Evolutionary conservation across 64 coral and sea anemone genomes (phyloP), one percentile per base, ranked within the genome.

Genomic region (Stichodactyla mertensii): DNA sequence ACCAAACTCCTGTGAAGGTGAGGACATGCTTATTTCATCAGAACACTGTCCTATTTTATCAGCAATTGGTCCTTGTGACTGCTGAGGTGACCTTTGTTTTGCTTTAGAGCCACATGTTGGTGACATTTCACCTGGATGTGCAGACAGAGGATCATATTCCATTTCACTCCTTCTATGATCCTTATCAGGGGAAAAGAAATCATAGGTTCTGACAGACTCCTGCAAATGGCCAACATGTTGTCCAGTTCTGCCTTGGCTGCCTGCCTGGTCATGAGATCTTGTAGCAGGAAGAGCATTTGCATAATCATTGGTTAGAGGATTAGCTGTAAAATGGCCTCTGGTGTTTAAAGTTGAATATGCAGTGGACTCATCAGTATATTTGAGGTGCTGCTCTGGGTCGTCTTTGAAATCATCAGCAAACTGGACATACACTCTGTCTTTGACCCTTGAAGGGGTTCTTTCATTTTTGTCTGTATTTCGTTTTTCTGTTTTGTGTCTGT

Each of bases 271-370:
- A 79, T 52, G 71, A 56, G 57, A 55, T 55, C 77, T 80, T 78
- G 59, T 27, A 10, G 31, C 61, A 55, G 52, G 16, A 27, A 18
- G 79, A 31, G 78, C 15, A 16, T 87, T 54, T 24, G 52, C 77
- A 55, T 82, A 81, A 69, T 55, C 77, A 81, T 52, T 81, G 1
- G 82, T 19, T 5, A 79, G 67, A 6, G 96, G 96, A 67, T 92
- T 98, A 6, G 92, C 89, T 55, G 96, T 98, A 19, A 98, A 98
- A 61, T 98, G 90, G 13, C 96, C 96, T 58, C 90, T 84, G 1
- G 96, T 92, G 64, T 86, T 92, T 36, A 86, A 78, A 55, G 91
- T 86, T 83, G 91, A 85, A 16, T 92, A 92, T 4, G 93, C 92
- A 74, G 57, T 54, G 74, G 85, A 87, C 59, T 94, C 92, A 77